A percentile compares a stretch with the other conserved stretches of the same genome.
phyloP scores from a whole-genome alignment of 2,797 vertebrate species.

The Dipus sagitta region DNA sequence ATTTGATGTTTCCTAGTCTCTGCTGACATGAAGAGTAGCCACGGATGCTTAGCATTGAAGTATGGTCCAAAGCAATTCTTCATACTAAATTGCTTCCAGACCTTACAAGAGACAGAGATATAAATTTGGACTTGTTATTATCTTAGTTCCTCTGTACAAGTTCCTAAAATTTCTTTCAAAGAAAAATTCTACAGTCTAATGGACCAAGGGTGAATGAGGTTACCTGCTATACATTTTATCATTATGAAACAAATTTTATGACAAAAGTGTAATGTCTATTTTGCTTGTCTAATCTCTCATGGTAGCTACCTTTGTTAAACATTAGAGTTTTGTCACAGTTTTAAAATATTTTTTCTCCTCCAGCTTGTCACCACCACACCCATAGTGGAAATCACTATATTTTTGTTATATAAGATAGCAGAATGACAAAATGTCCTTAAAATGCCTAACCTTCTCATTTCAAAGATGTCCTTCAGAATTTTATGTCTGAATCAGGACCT shows the following conservation, averaged over 20 bases:
- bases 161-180: constrained; percentile 64
- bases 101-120: constrained; percentile 40
- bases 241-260: constrained; percentile 44
- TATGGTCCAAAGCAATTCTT: constrained; percentile 48
- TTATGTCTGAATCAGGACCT: constrained; percentile 36
- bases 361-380: neutral
- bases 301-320: constrained; percentile 29
- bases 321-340: neutral
- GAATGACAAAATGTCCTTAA: constrained; percentile 3
- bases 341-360: neutral
- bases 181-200: constrained; percentile 30
- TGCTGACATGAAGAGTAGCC: constrained; percentile 6
- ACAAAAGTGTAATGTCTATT: constrained; percentile 32
- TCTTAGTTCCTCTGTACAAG: constrained; percentile 39
- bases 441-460: constrained; percentile 45
- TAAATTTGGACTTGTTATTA: constrained; percentile 50
- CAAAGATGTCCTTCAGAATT: constrained; percentile 52
- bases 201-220: neutral
- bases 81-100: neutral
- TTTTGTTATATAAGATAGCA: constrained; percentile 29
- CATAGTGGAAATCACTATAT: constrained; percentile 27
- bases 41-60: constrained; percentile 29
- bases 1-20: constrained; percentile 33
- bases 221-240: constrained; percentile 8
- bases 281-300: constrained; percentile 35